These are phyloP conservation scores for Syndactyla subalaris DNA, from an alignment of 2,797 vertebrate genomes.

Conservation along the genomic window DNA sequence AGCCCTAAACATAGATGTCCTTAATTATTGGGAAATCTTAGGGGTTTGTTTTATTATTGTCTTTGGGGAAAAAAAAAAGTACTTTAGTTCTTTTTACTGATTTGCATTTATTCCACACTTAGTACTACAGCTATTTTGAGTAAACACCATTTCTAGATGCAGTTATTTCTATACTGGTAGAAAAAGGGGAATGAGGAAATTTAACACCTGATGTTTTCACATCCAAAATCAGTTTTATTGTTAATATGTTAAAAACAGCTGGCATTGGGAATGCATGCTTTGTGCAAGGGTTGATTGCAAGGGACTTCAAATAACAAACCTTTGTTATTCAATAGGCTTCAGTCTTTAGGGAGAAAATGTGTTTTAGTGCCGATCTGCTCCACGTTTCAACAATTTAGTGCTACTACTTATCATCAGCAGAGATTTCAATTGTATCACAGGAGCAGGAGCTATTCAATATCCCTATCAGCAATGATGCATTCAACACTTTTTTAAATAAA, in stretches of 20 bases:
- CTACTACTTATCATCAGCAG: slow-evolving; percentile 20
- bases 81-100: neutral
- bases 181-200: neutral
- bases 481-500: slow-evolving; percentile 6
- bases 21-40: neutral
- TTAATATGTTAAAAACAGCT: slow-evolving; percentile 1
- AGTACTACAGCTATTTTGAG: neutral
- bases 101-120: neutral
- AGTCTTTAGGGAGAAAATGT: slow-evolving; percentile 1
- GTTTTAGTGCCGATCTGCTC: slow-evolving; percentile 3
- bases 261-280: neutral
- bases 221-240: slow-evolving; percentile 1
- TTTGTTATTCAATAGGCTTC: neutral
- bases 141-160: neutral
- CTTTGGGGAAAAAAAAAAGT: neutral
- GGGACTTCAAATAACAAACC: neutral
- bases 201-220: neutral
- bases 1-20: neutral
- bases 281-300: slow-evolving; percentile 11
- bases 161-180: neutral
- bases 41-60: neutral
- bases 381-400: neutral
- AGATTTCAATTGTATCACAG: slow-evolving; percentile 1
- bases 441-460: neutral
- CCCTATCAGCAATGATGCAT: neutral